Conservation (phyloP, 2,113 vertebrate species). For the Plectropomus leopardus region DNA sequence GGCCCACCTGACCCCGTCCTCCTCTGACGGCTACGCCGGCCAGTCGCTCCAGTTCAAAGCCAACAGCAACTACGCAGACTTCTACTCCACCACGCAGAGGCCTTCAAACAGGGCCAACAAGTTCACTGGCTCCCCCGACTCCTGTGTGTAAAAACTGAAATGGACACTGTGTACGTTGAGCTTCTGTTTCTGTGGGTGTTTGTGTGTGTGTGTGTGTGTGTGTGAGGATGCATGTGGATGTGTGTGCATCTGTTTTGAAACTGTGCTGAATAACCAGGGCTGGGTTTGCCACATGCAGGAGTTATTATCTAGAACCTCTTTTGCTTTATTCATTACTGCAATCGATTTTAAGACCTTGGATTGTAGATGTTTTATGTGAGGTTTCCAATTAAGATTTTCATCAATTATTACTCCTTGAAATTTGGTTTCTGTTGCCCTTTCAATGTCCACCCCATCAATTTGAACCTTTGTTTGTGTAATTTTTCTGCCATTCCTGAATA, state of each 20-base stretch:
- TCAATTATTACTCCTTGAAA: too few relatives aligned
- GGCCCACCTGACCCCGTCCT: slow-evolving; percentile 86
- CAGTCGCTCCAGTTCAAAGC: slow-evolving; percentile 92
- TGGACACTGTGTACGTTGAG: neutral
- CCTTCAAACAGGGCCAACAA: slow-evolving; percentile 95
- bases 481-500: too few relatives aligned
- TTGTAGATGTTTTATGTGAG: too few relatives aligned
- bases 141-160: slow-evolving; percentile 91
- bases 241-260: slow-evolving; percentile 56
- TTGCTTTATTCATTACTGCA: too few relatives aligned
- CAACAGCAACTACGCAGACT: slow-evolving; percentile 98
- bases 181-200: slow-evolving; percentile 31
- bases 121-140: slow-evolving; percentile 97
- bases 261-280: slow-evolving; percentile 49
- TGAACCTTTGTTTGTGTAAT: too few relatives aligned
- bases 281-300: slow-evolving; percentile 33
- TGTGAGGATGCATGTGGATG: slow-evolving; percentile 52
- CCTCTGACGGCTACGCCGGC: slow-evolving; percentile 87
- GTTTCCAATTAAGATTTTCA: too few relatives aligned
- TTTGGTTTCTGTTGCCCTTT: too few relatives aligned
- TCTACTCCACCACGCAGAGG: slow-evolving; percentile 96
- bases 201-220: slow-evolving; percentile 25
- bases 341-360: too few relatives aligned
- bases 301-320: too few relatives aligned
- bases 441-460: too few relatives aligned